Evolutionary conservation across 2,888 invertebrate species (phyloP).

Genomic region (Drosophila sordidula): DNA sequence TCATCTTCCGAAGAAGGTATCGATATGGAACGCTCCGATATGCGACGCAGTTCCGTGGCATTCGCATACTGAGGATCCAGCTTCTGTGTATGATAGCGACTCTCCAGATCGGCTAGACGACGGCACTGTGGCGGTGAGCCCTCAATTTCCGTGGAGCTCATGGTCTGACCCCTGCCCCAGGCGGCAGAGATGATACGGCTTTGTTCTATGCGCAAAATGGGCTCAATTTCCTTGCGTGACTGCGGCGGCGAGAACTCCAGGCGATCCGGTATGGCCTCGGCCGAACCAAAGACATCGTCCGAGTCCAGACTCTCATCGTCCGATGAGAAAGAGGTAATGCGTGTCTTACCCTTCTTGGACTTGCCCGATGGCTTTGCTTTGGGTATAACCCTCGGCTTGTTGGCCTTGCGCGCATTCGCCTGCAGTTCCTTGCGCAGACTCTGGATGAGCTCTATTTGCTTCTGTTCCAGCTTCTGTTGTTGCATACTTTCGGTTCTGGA

Average conservation of each 20-base stretch:
- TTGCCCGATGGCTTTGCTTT: conserved; percentile 87
- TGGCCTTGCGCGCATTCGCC: conserved; percentile 86
- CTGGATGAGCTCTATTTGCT: conserved; percentile 86
- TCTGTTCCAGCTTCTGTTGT: conserved; percentile 87
- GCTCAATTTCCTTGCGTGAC: conserved; percentile 91
- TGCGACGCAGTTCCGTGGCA: conserved; percentile 89
- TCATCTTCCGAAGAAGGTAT: conserved; percentile 92
- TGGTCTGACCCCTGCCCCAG: conserved; percentile 89
- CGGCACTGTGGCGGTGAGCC: conserved; percentile 91
- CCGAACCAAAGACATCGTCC: conserved; percentile 91
- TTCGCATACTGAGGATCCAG: conserved; percentile 88
- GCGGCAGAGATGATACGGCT: conserved; percentile 89
- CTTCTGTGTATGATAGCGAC: conserved; percentile 88
- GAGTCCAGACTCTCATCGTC: conserved; percentile 92
- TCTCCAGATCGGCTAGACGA: conserved; percentile 88
- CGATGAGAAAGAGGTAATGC: conserved; percentile 91
- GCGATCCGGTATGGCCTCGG: conserved; percentile 90
- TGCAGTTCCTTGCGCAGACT: conserved; percentile 88
- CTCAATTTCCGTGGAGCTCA: conserved; percentile 92
- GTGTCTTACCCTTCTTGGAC: conserved; percentile 88
- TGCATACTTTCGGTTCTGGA: conserved; percentile 90
- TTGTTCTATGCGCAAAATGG: conserved; percentile 90
- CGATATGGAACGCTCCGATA: conserved; percentile 91
- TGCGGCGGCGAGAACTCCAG: conserved; percentile 91
- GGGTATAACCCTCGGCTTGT: conserved; percentile 88